Base-by-base conservation (phyloP, 2,113 vertebrate genomes). In the Gasterosteus aculeatus region DNA sequence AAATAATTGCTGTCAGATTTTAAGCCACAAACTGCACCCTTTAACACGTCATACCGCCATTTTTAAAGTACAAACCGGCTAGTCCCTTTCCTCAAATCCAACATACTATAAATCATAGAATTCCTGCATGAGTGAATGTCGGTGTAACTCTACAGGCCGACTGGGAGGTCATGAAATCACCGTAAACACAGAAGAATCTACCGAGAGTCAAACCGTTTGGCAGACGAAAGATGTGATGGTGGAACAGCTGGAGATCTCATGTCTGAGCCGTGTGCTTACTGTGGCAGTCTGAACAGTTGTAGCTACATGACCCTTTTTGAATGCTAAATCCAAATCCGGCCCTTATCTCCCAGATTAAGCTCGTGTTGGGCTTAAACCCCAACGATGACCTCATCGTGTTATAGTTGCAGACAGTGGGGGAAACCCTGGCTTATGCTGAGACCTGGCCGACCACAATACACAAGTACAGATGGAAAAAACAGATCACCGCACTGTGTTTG, bases 331-430 rank as follows among this genome's bases (percentile, higher is more conserved):
- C 86, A 91, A 92, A 90, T 91, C 91, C 91, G 75, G 71, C 47
- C 75, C 69, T 93, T 78, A 93, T 93, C 92, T 90, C 82, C 57
- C 78, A 91, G 93, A 93, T 93, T 94, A 94, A 88, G 66, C 71
- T 80, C 35, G 57, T 69, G 84, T 77, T 89, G 81, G 83, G 80
- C 22, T 93, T 91, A 93, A 91, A 90, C 85, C 88, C 84, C 61
- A 81, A 89, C 56, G 56, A 92, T 94, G 93, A 93, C 93, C 91
- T 93, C 92, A 94, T 90, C 84, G 62, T 31, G 31, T 78, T 10
- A 26, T 26, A 81, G 77, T 73, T 78, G 54, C 31, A 85, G 81
- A 86, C 79, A 53, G 80, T 7, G 33, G 85, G 88, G 87, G 85
- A 85, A 89, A 82, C 88, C 88, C 87, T 42, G 60, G 75, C 72